Percentiles rank a stretch among this genome's conserved stretches.
phyloP scores from a whole-genome alignment of 2,113 vertebrate species.

The Poecilia latipinna region DNA sequence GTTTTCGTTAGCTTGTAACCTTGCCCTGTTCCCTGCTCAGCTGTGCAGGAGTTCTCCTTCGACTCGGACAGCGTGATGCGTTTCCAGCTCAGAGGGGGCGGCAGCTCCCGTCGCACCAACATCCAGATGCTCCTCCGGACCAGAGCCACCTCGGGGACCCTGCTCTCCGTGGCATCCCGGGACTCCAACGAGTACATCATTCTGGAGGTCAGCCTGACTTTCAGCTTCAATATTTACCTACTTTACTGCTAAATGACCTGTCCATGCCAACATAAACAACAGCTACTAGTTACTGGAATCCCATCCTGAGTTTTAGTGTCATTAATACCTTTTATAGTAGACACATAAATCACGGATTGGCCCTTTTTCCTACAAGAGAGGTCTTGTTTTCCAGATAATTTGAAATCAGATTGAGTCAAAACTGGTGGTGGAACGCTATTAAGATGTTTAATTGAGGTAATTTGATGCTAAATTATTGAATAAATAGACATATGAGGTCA shows the following conservation, averaged over 20 bases:
- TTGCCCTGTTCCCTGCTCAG: slow-evolving; percentile 60
- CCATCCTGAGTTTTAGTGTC: neutral
- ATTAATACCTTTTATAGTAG: no score
- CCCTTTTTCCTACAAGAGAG: neutral
- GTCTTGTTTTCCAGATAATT: neutral
- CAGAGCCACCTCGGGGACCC: slow-evolving; percentile 74
- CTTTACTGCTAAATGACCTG: neutral
- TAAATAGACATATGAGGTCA: no score
- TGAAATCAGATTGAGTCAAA: neutral
- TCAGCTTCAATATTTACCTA: neutral
- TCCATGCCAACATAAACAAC: no score
- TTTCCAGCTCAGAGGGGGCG: slow-evolving; percentile 78
- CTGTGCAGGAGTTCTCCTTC: slow-evolving; percentile 87
- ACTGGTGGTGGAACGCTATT: neutral
- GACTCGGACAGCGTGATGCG: slow-evolving; percentile 81
- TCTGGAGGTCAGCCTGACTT: slow-evolving; percentile 78
- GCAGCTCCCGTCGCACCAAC: slow-evolving; percentile 74
- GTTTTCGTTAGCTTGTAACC: no score
- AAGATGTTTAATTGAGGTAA: no score
- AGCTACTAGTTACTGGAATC: neutral
- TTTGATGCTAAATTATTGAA: no score
- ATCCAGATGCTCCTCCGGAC: slow-evolving; percentile 86
- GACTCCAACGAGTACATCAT: slow-evolving; percentile 73
- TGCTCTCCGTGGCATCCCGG: slow-evolving; percentile 82
- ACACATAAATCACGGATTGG: neutral